phyloP scores from a whole-genome alignment of 2,113 vertebrate genomes.

The Ammodytes dubius region DNA sequence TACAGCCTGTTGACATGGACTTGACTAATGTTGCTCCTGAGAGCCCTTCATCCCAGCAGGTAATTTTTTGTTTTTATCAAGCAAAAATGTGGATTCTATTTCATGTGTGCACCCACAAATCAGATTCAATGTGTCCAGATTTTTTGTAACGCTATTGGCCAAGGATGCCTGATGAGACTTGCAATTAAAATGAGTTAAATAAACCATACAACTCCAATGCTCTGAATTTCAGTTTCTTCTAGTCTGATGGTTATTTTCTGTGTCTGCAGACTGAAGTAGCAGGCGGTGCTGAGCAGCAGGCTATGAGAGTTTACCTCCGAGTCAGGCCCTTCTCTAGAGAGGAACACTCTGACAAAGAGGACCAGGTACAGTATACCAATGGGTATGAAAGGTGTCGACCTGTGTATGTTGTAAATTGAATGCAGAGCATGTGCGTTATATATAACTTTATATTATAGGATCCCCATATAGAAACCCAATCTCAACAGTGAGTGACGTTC shows the following conservation, averaged over 20 bases:
- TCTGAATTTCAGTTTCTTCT: not conserved
- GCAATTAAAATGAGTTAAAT: not conserved
- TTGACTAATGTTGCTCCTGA: slow-evolving; percentile 46
- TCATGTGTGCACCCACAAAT: not conserved
- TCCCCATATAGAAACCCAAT: too few species aligned
- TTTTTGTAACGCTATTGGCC: not conserved
- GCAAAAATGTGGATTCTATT: not conserved
- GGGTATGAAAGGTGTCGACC: not conserved
- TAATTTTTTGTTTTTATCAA: slow-evolving; percentile 16
- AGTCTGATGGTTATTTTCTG: slow-evolving; percentile 2
- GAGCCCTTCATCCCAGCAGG: slow-evolving; percentile 36
- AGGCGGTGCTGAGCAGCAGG: slow-evolving; percentile 72
- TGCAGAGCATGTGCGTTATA: not conserved
- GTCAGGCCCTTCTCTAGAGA: slow-evolving; percentile 88
- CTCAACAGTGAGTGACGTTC: too few species aligned
- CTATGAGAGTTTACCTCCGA: slow-evolving; percentile 89
- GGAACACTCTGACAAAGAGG: slow-evolving; percentile 84
- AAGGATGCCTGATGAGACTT: not conserved
- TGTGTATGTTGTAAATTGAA: not conserved
- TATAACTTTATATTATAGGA: too few species aligned
- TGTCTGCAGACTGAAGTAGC: slow-evolving; percentile 63
- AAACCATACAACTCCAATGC: too few species aligned
- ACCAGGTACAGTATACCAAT: slow-evolving; percentile 82
- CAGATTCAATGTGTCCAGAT: not conserved
- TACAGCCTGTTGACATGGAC: slow-evolving; percentile 75